A percentile compares a stretch with the other conserved stretches of the same genome.
phyloP scores from a whole-genome alignment of 92 coral and sea anemone species.

The Zoanthus solanderi region DNA sequence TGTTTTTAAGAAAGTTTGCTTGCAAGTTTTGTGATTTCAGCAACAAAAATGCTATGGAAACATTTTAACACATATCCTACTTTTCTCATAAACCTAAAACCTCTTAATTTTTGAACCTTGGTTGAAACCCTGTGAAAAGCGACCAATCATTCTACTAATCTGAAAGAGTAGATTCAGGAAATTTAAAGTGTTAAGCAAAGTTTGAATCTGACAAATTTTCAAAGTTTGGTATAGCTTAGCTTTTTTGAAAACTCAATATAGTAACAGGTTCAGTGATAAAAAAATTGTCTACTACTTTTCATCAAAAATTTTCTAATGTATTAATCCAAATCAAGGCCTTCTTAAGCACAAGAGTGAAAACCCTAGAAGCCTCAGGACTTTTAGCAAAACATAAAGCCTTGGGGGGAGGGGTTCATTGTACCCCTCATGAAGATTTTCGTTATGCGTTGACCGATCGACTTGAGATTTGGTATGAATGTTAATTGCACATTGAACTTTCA shows the following conservation, averaged over 20 bases:
- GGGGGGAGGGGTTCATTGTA: no score
- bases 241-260: not conserved
- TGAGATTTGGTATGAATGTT: no score
- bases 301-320: no score
- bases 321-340: no score
- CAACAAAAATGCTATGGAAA: not conserved
- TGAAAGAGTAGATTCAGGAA: not conserved
- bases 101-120: not conserved
- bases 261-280: not conserved
- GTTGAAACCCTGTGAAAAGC: not conserved
- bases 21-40: not conserved
- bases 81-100: not conserved
- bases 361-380: no score
- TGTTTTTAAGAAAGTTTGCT: slow-evolving; percentile 1
- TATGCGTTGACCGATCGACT: no score
- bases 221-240: no score
- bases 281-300: not conserved
- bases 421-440: no score
- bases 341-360: no score
- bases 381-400: no score
- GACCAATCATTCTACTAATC: not conserved
- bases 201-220: not conserved
- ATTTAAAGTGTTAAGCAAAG: not conserved
- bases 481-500: no score
- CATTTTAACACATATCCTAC: not conserved